A percentile compares a stretch with the other conserved stretches of the same genome.
Evolutionary conservation across 1,140 invertebrate genomes (phyloP).

Genomic region (Anthonomus grandis): DNA sequence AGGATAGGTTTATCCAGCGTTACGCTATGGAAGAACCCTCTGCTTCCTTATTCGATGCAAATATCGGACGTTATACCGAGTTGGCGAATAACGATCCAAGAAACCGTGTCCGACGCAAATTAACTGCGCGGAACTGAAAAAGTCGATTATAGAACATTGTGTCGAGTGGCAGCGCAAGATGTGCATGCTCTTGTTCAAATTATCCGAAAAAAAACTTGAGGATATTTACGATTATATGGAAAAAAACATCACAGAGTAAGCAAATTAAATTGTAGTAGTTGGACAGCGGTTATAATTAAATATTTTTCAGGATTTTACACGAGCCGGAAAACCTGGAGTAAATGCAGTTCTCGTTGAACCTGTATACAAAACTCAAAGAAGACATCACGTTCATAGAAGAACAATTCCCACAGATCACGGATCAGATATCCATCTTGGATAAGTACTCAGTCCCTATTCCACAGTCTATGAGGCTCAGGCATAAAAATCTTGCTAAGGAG

Average conservation of each 20-base stretch:
- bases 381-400: slow-evolving; percentile 61
- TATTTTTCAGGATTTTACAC: slow-evolving; percentile 52
- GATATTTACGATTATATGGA: slow-evolving; percentile 61
- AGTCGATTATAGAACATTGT: slow-evolving; percentile 73
- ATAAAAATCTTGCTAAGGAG: slow-evolving; percentile 58
- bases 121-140: slow-evolving; percentile 72
- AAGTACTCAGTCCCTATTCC: slow-evolving; percentile 64
- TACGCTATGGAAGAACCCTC: slow-evolving; percentile 68
- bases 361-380: slow-evolving; percentile 61
- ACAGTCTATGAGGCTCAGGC: slow-evolving; percentile 55
- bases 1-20: slow-evolving; percentile 59
- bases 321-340: slow-evolving; percentile 60
- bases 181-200: slow-evolving; percentile 61
- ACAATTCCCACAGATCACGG: slow-evolving; percentile 66
- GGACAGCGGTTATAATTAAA: too few relatives aligned
- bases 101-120: slow-evolving; percentile 66
- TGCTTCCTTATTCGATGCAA: slow-evolving; percentile 71
- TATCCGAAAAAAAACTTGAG: slow-evolving; percentile 63
- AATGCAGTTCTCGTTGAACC: slow-evolving; percentile 57
- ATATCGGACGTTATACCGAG: slow-evolving; percentile 74
- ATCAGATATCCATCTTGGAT: slow-evolving; percentile 67
- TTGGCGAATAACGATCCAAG: slow-evolving; percentile 73
- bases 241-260: slow-evolving; percentile 50
- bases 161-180: slow-evolving; percentile 76
- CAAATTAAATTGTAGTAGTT: too few relatives aligned